Conservation (phyloP, 2,113 vertebrate genomes). For the Takifugu flavidus region DNA sequence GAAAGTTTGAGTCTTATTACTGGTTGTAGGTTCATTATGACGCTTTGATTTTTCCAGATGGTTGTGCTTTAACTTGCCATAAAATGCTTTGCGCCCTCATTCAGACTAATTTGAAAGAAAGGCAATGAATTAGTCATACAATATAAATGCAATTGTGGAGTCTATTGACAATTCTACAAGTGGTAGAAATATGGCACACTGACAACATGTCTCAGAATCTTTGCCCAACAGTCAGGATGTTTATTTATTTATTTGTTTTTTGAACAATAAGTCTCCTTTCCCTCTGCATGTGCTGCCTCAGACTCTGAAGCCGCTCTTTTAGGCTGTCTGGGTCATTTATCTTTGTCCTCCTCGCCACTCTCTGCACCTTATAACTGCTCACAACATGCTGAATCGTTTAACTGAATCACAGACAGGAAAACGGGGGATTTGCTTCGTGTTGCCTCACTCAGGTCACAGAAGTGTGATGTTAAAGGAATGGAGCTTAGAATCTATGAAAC, state of each 20-base stretch:
- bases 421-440: conserved; percentile 35
- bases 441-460: conserved; percentile 18
- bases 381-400: conserved; percentile 59
- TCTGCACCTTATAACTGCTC: conserved; percentile 11
- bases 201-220: background rate
- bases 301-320: conserved; percentile 13
- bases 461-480: conserved; percentile 14
- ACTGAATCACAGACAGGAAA: conserved; percentile 23
- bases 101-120: conserved; percentile 33
- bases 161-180: too few relatives aligned
- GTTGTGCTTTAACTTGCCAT: conserved; percentile 33
- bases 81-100: conserved; percentile 27
- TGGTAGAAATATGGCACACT: too few relatives aligned
- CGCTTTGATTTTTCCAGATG: conserved; percentile 38
- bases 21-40: conserved; percentile 8
- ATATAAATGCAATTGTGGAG: too few relatives aligned
- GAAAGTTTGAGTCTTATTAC: conserved; percentile 24
- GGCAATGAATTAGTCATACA: conserved; percentile 14
- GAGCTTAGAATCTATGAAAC: background rate
- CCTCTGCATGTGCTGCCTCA: conserved; percentile 1
- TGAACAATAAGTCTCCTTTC: background rate
- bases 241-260: background rate
- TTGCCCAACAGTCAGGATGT: background rate
- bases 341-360: conserved; percentile 39
- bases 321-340: conserved; percentile 35